These are phyloP conservation scores for Trypoxylus dichotomus DNA, from an alignment of 1,140 invertebrate species.

Conservation along the genomic window DNA sequence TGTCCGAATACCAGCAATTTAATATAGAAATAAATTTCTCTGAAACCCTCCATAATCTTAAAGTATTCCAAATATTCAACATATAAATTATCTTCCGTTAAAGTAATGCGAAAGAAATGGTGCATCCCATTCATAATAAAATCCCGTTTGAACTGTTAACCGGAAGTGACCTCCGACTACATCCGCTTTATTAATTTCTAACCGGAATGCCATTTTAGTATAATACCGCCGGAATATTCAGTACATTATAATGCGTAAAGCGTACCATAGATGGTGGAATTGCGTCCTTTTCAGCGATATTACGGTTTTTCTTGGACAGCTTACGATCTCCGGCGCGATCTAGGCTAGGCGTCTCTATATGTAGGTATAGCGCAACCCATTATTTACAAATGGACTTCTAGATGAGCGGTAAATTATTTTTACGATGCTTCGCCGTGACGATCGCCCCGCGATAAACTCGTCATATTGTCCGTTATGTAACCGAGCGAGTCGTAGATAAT, in stretches of 20 bases:
- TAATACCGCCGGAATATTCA: neutral
- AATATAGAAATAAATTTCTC: too few species aligned
- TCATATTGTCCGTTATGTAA: neutral
- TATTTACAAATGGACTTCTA: neutral
- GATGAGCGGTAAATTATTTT: neutral
- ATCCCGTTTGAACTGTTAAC: constrained; percentile 3
- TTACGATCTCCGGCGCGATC: neutral
- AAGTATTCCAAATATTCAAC: neutral
- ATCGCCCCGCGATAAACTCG: neutral
- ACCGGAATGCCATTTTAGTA: neutral
- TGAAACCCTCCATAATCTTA: too few species aligned
- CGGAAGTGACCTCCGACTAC: constrained; percentile 1
- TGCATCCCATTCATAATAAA: neutral
- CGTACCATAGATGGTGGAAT: neutral
- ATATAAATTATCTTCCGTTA: neutral
- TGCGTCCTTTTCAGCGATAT: neutral
- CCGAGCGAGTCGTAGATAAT: neutral
- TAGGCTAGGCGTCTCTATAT: too few species aligned
- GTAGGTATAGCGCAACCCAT: neutral
- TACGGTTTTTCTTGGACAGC: neutral
- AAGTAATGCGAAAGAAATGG: neutral
- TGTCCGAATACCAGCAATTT: too few species aligned
- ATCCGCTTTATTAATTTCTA: constrained; percentile 1
- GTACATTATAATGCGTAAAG: neutral
- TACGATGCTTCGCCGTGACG: neutral